These are phyloP conservation scores for Vanessa atalanta DNA, from an alignment of 1,140 invertebrate species.

Conservation along the genomic window DNA sequence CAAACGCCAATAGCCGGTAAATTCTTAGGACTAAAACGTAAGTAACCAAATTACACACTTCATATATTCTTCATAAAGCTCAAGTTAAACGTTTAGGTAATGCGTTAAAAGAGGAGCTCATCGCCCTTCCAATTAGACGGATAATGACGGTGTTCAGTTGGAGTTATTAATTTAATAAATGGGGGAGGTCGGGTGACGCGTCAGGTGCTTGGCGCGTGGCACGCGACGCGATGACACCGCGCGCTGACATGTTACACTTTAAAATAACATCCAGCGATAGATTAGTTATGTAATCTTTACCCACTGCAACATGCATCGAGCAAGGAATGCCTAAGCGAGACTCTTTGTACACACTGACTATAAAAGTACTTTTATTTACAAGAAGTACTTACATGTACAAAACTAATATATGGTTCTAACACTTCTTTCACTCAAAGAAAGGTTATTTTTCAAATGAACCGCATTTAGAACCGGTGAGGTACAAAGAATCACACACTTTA, in stretches of 20 bases:
- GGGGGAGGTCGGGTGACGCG: conserved; percentile 67
- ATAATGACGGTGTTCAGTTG: conserved; percentile 75
- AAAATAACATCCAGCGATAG: conserved; percentile 23
- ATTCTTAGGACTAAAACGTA: conserved; percentile 6
- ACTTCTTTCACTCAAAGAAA: conserved; percentile 29
- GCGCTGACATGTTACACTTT: conserved; percentile 21
- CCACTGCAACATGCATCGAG: not conserved
- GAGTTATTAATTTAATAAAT: conserved; percentile 80
- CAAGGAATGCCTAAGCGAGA: not conserved
- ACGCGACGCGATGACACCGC: conserved; percentile 34
- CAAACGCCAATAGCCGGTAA: not conserved
- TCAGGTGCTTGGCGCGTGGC: conserved; percentile 63
- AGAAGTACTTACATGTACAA: conserved; percentile 5
- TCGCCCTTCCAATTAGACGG: conserved; percentile 76
- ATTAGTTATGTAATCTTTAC: not conserved
- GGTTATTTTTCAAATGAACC: conserved; percentile 29
- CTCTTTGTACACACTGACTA: conserved; percentile 6
- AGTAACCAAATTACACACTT: conserved; percentile 64
- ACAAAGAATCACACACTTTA: conserved; percentile 40
- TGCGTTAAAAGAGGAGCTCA: conserved; percentile 73
- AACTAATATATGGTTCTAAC: conserved; percentile 30
- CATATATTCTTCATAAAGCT: too few relatives aligned
- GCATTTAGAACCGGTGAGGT: conserved; percentile 27
- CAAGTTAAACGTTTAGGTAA: conserved; percentile 70
- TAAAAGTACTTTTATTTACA: conserved; percentile 12